phyloP scores from a whole-genome alignment of 2,113 vertebrate species.

The Macaca nemestrina region DNA sequence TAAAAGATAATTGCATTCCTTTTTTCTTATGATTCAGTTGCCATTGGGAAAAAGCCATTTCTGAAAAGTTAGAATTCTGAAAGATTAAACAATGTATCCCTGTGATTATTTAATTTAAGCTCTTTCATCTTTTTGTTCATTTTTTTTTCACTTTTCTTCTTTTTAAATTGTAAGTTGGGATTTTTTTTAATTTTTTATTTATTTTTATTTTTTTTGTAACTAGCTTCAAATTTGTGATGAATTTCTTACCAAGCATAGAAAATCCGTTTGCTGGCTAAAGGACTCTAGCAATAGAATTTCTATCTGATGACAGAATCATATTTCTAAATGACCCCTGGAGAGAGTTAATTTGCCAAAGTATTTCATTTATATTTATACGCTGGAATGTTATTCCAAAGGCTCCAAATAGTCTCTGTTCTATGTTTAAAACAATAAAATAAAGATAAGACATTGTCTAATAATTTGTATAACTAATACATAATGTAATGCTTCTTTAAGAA shows the following conservation, averaged over 20 bases:
- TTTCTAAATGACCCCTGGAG: slow-evolving; percentile 41
- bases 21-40: background rate
- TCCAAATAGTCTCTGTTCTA: slow-evolving; percentile 53
- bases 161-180: slow-evolving; percentile 8
- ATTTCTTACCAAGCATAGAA: slow-evolving; percentile 35
- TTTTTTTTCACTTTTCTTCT: background rate
- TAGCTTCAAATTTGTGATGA: slow-evolving; percentile 43
- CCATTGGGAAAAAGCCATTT: background rate
- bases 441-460: slow-evolving; percentile 36
- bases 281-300: slow-evolving; percentile 41
- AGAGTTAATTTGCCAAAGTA: background rate
- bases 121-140: background rate
- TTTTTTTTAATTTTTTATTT: background rate
- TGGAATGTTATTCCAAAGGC: slow-evolving; percentile 55
- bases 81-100: background rate
- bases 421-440: slow-evolving; percentile 45
- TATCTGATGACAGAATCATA: slow-evolving; percentile 6
- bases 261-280: slow-evolving; percentile 49
- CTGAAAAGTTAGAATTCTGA: slow-evolving; percentile 11
- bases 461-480: slow-evolving; percentile 21
- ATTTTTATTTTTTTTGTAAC: background rate
- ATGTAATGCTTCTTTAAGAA: slow-evolving; percentile 58
- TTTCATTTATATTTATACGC: slow-evolving; percentile 64
- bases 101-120: background rate
- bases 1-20: background rate